Percentiles rank a stretch among this genome's conserved stretches.
These are phyloP conservation scores for Pimephales promelas DNA, from an alignment of 2,113 vertebrate species.

Conservation along the genomic window DNA sequence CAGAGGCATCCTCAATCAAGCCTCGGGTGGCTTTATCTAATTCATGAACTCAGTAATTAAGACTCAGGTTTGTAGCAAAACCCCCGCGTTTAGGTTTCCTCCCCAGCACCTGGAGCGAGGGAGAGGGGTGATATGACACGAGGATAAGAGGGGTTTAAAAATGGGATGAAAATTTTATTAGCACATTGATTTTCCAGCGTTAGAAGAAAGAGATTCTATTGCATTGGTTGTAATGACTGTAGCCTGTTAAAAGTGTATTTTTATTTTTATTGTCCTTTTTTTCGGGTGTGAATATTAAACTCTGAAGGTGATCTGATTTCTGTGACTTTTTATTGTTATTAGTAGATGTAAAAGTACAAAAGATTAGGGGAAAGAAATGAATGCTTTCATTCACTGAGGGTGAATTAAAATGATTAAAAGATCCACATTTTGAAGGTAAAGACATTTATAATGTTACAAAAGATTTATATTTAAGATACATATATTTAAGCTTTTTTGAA, in stretches of 20 bases:
- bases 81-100: conserved; percentile 45
- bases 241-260: conserved; percentile 67
- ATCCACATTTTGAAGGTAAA: not conserved
- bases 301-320: conserved; percentile 67
- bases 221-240: conserved; percentile 63
- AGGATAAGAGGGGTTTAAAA: not conserved
- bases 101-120: conserved; percentile 51
- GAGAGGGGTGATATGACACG: conserved; percentile 37
- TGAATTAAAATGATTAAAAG: not conserved
- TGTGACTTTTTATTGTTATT: conserved; percentile 19
- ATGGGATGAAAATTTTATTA: conserved; percentile 35
- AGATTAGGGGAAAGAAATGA: not conserved
- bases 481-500: not conserved
- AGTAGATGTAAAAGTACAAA: no score
- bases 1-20: conserved; percentile 51
- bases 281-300: conserved; percentile 75
- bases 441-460: not conserved
- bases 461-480: not conserved
- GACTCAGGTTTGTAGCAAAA: conserved; percentile 59
- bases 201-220: conserved; percentile 48
- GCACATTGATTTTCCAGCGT: conserved; percentile 57
- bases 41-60: conserved; percentile 55
- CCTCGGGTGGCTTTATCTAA: conserved; percentile 54
- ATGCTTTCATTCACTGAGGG: not conserved
- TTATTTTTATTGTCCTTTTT: conserved; percentile 57